Base-by-base conservation (phyloP, 2,797 vertebrate species). In the Eospalax fontanierii region DNA sequence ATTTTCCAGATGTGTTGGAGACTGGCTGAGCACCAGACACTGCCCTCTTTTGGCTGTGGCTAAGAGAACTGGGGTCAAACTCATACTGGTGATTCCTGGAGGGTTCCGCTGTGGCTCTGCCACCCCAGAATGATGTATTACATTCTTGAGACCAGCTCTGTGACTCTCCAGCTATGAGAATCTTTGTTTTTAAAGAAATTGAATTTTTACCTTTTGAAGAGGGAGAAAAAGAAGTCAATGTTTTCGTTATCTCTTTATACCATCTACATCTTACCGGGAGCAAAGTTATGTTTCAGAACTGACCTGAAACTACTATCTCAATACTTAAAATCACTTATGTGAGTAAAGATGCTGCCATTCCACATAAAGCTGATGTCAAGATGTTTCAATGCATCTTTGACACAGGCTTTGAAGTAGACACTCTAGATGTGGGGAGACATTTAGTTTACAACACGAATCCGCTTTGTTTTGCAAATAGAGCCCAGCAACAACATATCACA, bases 321-420 rank as follows among this genome's bases (percentile, higher is more conserved):
- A 80, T 97, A 92, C 6, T n/a, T 15, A 28, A 0, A 14, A 40
- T 43, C 96, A 95, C 26, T 70, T 66, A n/a, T 12, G 54, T 16
- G 91, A 21, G 68, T 87, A 88, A 92, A 97, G 86, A 75, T 93
- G 89, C 89, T 90, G 87, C 68, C 1, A 33, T 89, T 97, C 85
- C 68, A 87, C 88, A 79, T 95, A 38, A 81, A 50, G 74, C 50
- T 83, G 22, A 79, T 97, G 68, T 96, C 50, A 84, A 93, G 4
- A 75, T 63, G 22, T 81, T 57, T 61, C n/a, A 22, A 0, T 92
- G 88, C 38, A 28, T 87, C 90, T n/a, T 1, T 46, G 78, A n/a
- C 81, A 76, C 87, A 95, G 94, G 30, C 1, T 26, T 0, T 46
- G 85, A 82, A 73, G 79, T 93, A 92, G 92, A 82, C 16, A 90